Conservation (phyloP, 2,888 invertebrate genomes). For the Notodonta dromedarius region DNA sequence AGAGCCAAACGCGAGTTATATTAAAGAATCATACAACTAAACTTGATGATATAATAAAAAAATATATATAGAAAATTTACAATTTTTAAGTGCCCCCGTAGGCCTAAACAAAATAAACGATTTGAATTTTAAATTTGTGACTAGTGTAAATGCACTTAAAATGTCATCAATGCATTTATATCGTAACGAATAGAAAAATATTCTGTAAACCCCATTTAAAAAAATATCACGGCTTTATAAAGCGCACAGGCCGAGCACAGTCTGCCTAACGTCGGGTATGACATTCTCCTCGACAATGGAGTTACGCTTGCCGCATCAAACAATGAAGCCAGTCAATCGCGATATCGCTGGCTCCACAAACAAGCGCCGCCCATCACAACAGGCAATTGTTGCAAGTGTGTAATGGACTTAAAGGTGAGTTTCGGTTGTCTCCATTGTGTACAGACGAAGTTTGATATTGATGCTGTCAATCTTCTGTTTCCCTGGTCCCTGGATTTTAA, state of each 20-base stretch:
- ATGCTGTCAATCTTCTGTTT: constrained; percentile 46
- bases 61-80: no score
- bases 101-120: no score
- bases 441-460: constrained; percentile 44
- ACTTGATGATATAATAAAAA: no score
- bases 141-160: no score
- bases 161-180: no score
- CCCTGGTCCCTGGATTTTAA: not conserved
- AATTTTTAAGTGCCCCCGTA: no score
- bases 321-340: constrained; percentile 66
- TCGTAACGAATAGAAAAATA: no score
- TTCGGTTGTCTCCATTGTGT: constrained; percentile 46
- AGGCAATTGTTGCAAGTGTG: constrained; percentile 48
- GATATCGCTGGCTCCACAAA: constrained; percentile 60
- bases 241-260: constrained; percentile 18
- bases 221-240: not conserved
- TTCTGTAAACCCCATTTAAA: not conserved
- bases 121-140: no score
- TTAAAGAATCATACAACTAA: no score
- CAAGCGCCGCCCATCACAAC: constrained; percentile 44
- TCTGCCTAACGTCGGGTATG: constrained; percentile 33
- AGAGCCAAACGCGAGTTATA: no score
- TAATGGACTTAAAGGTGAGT: constrained; percentile 44
- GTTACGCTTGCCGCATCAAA: constrained; percentile 52
- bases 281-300: constrained; percentile 59